A percentile compares a stretch with the other conserved stretches of the same genome.
Conservation (phyloP, 30 jellyfish, hydroid and myxozoan genomes). For the Turritopsis dohrnii region DNA sequence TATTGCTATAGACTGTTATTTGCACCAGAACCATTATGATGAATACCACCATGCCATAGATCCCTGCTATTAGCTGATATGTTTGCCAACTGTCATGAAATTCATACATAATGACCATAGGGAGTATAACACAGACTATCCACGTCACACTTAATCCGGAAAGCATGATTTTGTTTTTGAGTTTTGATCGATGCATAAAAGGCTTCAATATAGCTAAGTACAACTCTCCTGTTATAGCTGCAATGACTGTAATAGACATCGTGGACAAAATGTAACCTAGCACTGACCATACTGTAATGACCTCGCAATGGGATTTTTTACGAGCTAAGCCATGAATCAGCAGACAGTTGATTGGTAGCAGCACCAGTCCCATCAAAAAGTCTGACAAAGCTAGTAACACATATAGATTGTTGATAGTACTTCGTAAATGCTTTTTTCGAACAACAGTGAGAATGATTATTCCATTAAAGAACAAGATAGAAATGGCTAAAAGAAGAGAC, state of each 20-base stretch:
- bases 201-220: neutral
- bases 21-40: neutral
- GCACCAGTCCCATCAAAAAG: neutral
- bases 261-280: neutral
- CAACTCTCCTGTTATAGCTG: neutral
- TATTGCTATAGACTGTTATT: neutral
- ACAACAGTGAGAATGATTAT: neutral
- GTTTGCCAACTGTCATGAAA: neutral
- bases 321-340: neutral
- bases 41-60: neutral
- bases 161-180: neutral
- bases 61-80: neutral
- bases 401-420: neutral
- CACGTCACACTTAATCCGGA: neutral
- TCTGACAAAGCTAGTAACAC: neutral
- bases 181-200: neutral
- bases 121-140: neutral
- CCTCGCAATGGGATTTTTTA: neutral
- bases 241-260: slow-evolving; percentile 4
- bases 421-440: neutral
- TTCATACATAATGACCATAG: neutral
- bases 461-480: neutral
- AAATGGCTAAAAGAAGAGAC: neutral
- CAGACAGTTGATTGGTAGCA: slow-evolving; percentile 1
- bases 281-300: neutral